A percentile compares a stretch with the other conserved stretches of the same genome.
These are phyloP conservation scores for Ceratotherium simum DNA, from an alignment of 2,113 vertebrate genomes.

Conservation along the genomic window DNA sequence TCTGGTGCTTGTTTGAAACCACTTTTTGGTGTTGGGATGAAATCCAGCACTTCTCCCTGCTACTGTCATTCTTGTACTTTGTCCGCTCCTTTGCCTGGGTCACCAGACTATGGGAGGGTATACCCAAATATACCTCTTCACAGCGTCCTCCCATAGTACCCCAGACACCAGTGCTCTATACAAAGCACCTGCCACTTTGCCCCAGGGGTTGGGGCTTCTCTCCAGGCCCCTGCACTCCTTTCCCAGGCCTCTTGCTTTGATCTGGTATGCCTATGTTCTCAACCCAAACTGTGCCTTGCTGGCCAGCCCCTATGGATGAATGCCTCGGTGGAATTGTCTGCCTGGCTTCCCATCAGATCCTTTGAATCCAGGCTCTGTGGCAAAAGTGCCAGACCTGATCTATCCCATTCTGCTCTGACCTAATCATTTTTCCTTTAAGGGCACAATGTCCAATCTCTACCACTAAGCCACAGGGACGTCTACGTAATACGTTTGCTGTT, in stretches of 20 bases:
- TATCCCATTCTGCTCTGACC: conserved; percentile 32
- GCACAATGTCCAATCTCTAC: neutral
- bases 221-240: neutral
- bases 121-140: neutral
- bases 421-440: conserved; percentile 23
- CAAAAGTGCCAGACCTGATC: conserved; percentile 19
- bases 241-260: neutral
- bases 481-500: neutral
- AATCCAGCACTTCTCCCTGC: neutral
- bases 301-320: neutral
- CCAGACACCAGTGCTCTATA: neutral
- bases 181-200: neutral
- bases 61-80: neutral
- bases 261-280: neutral
- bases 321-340: neutral
- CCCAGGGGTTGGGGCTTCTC: neutral
- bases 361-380: conserved; percentile 11
- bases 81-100: neutral
- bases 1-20: neutral
- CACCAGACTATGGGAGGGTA: neutral
- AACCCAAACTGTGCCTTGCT: neutral
- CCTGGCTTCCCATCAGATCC: conserved; percentile 49
- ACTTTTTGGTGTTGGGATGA: neutral
- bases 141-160: neutral
- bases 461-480: conserved; percentile 38